phyloP scores from a whole-genome alignment of 2,888 invertebrate species.

The Isotomurus palustris region DNA sequence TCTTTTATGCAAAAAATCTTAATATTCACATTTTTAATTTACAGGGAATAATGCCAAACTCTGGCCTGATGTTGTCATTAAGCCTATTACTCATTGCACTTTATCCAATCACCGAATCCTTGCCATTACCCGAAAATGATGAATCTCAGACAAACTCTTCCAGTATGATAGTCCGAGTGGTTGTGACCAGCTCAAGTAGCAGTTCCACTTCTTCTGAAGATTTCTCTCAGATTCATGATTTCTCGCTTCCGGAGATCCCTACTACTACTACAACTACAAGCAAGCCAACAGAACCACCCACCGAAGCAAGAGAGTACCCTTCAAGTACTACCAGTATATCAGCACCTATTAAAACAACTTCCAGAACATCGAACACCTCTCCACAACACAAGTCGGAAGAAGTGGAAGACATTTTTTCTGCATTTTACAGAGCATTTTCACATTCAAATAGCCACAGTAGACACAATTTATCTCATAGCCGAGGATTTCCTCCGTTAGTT shows the following conservation, averaged over 20 bases:
- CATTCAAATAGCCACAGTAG: too few relatives aligned
- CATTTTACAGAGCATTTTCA: constrained; percentile 42
- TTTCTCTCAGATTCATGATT: not conserved
- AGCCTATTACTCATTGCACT: too few relatives aligned
- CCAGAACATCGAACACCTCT: not conserved
- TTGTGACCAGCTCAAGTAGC: constrained; percentile 32
- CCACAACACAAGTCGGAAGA: not conserved
- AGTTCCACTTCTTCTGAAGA: constrained; percentile 9
- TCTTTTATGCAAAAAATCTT: too few relatives aligned
- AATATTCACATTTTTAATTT: too few relatives aligned
- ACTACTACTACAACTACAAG: not conserved
- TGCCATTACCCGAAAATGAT: too few relatives aligned
- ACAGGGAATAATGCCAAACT: too few relatives aligned
- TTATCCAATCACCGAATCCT: too few relatives aligned
- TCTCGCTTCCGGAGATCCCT: not conserved
- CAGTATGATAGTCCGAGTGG: constrained; percentile 42
- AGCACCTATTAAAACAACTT: too few relatives aligned
- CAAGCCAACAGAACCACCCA: not conserved
- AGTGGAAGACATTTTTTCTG: constrained; percentile 49
- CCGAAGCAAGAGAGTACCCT: not conserved
- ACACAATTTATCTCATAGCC: too few relatives aligned
- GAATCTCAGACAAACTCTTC: constrained; percentile 2
- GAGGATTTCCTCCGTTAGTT: too few relatives aligned
- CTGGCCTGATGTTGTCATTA: too few relatives aligned
- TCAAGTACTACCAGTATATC: too few relatives aligned